Conservation (phyloP, 1,140 invertebrate genomes). For the Elysia chlorotica region DNA sequence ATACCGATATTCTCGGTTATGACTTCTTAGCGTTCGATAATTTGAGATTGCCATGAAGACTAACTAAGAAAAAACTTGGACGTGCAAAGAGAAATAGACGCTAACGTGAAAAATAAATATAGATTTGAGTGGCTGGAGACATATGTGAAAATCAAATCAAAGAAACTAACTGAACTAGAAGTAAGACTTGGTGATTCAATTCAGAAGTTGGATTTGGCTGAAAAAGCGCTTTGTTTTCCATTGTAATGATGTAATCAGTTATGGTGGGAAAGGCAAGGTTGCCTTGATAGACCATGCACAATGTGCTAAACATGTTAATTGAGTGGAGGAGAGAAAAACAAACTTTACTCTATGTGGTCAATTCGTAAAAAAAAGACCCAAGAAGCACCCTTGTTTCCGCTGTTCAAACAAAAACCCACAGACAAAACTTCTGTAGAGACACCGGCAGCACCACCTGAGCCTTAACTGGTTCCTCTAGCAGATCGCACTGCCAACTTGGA, state of each 20-base stretch:
- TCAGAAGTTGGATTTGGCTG: too few relatives aligned
- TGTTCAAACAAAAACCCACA: not conserved
- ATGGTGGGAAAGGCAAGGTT: slow-evolving; percentile 6
- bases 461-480: not conserved
- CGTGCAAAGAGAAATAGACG: too few relatives aligned
- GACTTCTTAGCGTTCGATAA: too few relatives aligned
- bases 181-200: not conserved
- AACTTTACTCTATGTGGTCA: slow-evolving; percentile 3
- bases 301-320: not conserved
- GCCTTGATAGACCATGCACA: not conserved
- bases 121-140: not conserved
- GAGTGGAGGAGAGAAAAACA: not conserved
- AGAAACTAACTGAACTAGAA: too few relatives aligned
- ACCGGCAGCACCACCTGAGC: not conserved
- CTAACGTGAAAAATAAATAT: too few relatives aligned
- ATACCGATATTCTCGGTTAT: too few relatives aligned
- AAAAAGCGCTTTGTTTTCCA: not conserved
- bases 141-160: too few relatives aligned
- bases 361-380: not conserved
- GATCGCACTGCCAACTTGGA: not conserved
- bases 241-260: slow-evolving; percentile 3
- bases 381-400: not conserved
- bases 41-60: too few relatives aligned
- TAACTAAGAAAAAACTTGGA: too few relatives aligned
- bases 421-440: not conserved